These are phyloP conservation scores for Calosoma granatense DNA, from an alignment of 1,140 invertebrate genomes.

Conservation along the genomic window DNA sequence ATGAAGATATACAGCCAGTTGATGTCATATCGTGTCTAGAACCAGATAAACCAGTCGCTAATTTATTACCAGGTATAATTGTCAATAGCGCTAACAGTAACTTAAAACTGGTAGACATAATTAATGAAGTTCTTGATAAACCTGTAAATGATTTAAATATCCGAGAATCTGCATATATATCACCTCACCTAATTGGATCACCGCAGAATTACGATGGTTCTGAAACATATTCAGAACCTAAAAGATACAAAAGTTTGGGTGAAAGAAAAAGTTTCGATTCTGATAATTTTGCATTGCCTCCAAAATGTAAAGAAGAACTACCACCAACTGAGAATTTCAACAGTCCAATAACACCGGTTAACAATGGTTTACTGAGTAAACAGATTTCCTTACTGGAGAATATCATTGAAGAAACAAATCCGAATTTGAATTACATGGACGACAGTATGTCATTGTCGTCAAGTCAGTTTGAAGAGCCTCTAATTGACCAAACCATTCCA, in stretches of 20 bases:
- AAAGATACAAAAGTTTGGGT: slow-evolving; percentile 33
- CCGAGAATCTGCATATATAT: slow-evolving; percentile 11
- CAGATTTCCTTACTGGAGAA: slow-evolving; percentile 31
- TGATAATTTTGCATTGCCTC: slow-evolving; percentile 19
- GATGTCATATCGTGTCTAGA: not conserved
- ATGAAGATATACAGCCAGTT: not conserved
- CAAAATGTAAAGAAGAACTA: slow-evolving; percentile 12
- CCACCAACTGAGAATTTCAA: slow-evolving; percentile 10
- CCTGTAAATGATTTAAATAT: slow-evolving; percentile 18
- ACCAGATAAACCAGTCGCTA: not conserved
- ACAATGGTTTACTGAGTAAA: slow-evolving; percentile 27
- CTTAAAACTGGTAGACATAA: slow-evolving; percentile 30
- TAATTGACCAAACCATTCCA: not conserved
- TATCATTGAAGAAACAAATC: slow-evolving; percentile 28
- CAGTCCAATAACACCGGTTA: slow-evolving; percentile 14
- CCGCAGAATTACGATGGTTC: not conserved
- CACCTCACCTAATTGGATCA: slow-evolving; percentile 15
- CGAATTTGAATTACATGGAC: slow-evolving; percentile 20
- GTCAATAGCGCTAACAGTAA: not conserved
- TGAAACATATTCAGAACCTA: slow-evolving; percentile 16
- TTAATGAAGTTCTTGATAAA: slow-evolving; percentile 30
- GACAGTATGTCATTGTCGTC: slow-evolving; percentile 22
- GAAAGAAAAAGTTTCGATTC: slow-evolving; percentile 37
- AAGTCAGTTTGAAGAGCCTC: slow-evolving; percentile 15
- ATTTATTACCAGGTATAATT: not conserved